Evolutionary conservation across 2,113 vertebrate species (phyloP).

Genomic region (Xenopus laevis): DNA sequence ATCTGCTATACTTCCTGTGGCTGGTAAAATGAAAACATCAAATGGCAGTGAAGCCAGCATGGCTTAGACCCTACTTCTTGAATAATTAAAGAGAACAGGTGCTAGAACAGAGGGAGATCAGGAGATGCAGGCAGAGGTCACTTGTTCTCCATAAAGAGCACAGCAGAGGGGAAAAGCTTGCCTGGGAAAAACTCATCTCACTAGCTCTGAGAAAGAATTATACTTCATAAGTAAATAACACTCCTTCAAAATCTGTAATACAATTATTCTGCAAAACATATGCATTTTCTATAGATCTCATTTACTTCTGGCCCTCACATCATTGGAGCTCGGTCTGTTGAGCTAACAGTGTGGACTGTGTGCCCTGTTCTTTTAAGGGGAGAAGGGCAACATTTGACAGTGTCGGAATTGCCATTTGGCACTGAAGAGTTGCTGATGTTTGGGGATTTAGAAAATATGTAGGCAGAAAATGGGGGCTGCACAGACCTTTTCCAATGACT

Average conservation of each 20-base stretch:
- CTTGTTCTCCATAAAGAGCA: slow-evolving; percentile 15
- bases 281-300: not conserved
- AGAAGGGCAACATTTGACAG: too few species aligned
- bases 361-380: too few species aligned
- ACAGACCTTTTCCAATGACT: too few species aligned
- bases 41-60: not conserved
- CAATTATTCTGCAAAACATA: not conserved
- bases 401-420: too few species aligned
- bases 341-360: too few species aligned
- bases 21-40: slow-evolving; percentile 30
- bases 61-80: slow-evolving; percentile 7
- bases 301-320: too few species aligned
- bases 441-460: too few species aligned
- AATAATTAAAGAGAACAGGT: slow-evolving; percentile 41
- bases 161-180: not conserved
- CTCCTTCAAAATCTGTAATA: not conserved
- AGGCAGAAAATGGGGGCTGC: too few species aligned
- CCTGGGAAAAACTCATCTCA: not conserved
- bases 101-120: slow-evolving; percentile 7
- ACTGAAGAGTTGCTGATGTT: too few species aligned
- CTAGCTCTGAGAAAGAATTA: not conserved
- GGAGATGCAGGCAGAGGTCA: slow-evolving; percentile 24
- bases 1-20: slow-evolving; percentile 16
- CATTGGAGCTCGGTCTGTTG: too few species aligned
- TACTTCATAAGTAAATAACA: not conserved